A percentile compares a stretch with the other conserved stretches of the same genome.
These are phyloP conservation scores for Tetranychus truncatus DNA, from an alignment of 2,888 invertebrate genomes.

Conservation along the genomic window DNA sequence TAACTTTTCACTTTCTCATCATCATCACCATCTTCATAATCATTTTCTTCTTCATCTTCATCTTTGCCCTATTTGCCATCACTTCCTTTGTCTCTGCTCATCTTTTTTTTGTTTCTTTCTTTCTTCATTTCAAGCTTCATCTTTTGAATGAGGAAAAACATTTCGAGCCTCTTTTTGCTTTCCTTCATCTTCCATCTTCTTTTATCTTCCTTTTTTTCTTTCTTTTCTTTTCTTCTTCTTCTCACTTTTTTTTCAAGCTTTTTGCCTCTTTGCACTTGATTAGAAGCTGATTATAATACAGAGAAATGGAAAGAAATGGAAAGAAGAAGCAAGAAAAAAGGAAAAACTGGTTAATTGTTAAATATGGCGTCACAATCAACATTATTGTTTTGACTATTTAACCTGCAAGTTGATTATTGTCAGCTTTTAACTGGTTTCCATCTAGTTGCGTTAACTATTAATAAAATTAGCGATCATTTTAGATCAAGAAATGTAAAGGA, in stretches of 20 bases:
- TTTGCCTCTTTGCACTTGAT: not conserved
- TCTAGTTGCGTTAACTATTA: too few relatives aligned
- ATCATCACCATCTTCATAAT: not conserved
- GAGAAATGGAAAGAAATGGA: not conserved
- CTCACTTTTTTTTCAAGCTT: not conserved
- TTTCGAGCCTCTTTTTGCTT: not conserved
- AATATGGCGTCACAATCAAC: not conserved
- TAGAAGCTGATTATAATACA: not conserved
- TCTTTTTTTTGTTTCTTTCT: not conserved
- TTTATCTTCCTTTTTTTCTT: not conserved
- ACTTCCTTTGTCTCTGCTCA: constrained; percentile 3
- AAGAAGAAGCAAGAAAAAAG: not conserved
- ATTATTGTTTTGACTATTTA: too few relatives aligned
- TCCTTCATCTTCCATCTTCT: not conserved
- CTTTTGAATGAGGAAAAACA: not conserved
- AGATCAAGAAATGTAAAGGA: too few relatives aligned
- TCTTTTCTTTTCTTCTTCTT: constrained; percentile 4
- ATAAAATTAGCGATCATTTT: too few relatives aligned
- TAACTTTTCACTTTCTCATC: not conserved
- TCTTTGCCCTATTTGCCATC: not conserved
- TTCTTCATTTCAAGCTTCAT: not conserved
- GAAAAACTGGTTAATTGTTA: not conserved
- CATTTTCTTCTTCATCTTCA: not conserved
- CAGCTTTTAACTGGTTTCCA: too few relatives aligned
- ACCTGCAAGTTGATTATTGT: too few relatives aligned